Conservation (phyloP, 1,140 invertebrate genomes). For the fruit fly (Drosophila melanogaster) region Release_6_plus_ISO1_MT NC_004354.4:11323501-11324000, state of each 20-base stretch:
- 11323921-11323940: too few relatives aligned
- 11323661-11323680: constrained; percentile 20
- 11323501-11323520: constrained; percentile 14
- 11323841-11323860: not conserved
- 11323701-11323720: constrained; percentile 37
- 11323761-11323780: constrained; percentile 53
- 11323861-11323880: not conserved
- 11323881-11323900: too few relatives aligned
- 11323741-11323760: constrained; percentile 73
- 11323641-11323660: constrained; percentile 11
- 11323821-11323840: constrained; percentile 24
- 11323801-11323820: constrained; percentile 40
- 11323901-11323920: too few relatives aligned
- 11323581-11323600: constrained; percentile 24
- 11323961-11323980: not conserved
- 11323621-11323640: constrained; percentile 23
- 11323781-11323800: constrained; percentile 9
- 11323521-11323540: constrained; percentile 27
- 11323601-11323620: constrained; percentile 26
- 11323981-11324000: not conserved
- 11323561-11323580: constrained; percentile 2
- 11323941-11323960: too few relatives aligned
- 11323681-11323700: constrained; percentile 18
- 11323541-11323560: constrained; percentile 19
- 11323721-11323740: constrained; percentile 67